These are phyloP conservation scores for Mastomys natalensis DNA, from an alignment of 2,113 vertebrate genomes.

Conservation along the genomic window DNA sequence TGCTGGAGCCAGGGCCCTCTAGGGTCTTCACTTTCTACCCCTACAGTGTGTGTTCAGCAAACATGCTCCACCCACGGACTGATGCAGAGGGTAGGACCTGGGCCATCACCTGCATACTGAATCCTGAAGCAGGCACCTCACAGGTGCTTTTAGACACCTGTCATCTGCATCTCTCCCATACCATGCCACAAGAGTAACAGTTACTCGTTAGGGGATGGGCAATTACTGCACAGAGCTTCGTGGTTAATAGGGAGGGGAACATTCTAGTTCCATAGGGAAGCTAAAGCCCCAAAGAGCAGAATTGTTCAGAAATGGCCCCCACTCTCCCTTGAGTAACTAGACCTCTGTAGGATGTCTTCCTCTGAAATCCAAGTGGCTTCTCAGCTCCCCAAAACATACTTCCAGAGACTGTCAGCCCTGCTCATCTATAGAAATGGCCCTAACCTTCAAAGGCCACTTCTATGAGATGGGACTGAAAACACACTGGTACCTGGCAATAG, in stretches of 20 bases:
- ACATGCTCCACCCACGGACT: neutral
- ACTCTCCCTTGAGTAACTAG: neutral
- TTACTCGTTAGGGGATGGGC: too few relatives aligned
- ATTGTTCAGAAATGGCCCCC: neutral
- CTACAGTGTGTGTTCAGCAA: fast-evolving
- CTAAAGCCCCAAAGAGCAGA: neutral
- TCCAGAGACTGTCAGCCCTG: neutral
- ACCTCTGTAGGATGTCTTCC: neutral
- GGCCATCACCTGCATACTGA: fast-evolving
- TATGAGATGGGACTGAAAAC: neutral
- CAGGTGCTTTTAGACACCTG: neutral
- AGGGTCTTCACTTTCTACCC: neutral
- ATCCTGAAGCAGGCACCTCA: fast-evolving
- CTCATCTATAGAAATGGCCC: neutral
- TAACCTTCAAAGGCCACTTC: neutral
- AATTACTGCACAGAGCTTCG: neutral
- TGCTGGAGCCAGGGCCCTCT: neutral
- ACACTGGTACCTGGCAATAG: fast-evolving
- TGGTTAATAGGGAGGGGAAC: neutral
- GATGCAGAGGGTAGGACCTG: neutral
- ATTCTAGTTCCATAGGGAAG: neutral
- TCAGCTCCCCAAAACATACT: conserved; percentile 21
- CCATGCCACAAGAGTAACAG: neutral
- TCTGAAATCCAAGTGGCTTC: conserved; percentile 13
- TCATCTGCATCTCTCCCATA: neutral